Percentiles rank a stretch among this genome's conserved stretches.
Evolutionary conservation across 2,797 vertebrate genomes (phyloP).

Genomic region (Lepilemur septentrionalis): DNA sequence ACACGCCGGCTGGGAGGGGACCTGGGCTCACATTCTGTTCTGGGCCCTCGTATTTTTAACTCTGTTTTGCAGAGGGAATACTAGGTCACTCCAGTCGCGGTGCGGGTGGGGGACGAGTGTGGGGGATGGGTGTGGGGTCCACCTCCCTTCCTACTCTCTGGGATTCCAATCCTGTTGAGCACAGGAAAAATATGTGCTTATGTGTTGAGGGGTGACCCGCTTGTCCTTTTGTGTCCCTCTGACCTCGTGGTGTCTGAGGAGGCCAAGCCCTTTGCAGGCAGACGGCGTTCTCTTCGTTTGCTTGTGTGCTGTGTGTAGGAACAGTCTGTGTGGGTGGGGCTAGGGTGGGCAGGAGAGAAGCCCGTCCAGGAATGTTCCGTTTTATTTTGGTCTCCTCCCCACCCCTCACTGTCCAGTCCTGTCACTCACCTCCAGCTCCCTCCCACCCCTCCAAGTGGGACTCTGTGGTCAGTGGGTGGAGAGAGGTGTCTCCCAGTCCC

Average conservation of each 20-base stretch:
- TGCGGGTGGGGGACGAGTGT: neutral
- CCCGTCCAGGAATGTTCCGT: neutral
- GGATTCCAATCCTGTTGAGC: neutral
- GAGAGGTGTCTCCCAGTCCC: neutral
- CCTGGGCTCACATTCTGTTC: slow-evolving; percentile 84
- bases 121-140: slow-evolving; percentile 33
- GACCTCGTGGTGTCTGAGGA: neutral
- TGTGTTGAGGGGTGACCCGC: neutral
- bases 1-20: slow-evolving; percentile 64
- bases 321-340: neutral
- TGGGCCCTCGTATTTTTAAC: slow-evolving; percentile 84
- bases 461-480: neutral
- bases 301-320: neutral
- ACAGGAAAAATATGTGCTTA: neutral
- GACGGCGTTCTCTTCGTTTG: neutral
- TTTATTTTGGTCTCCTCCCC: slow-evolving; percentile 6
- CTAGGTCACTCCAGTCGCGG: slow-evolving; percentile 64
- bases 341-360: neutral
- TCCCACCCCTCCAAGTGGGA: neutral
- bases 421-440: neutral
- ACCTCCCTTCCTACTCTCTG: neutral
- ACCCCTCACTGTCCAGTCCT: neutral
- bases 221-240: neutral
- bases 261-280: neutral
- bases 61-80: slow-evolving; percentile 79